Evolutionary conservation across 2,797 vertebrate genomes (phyloP).

Genomic region (Sylvia borin): DNA sequence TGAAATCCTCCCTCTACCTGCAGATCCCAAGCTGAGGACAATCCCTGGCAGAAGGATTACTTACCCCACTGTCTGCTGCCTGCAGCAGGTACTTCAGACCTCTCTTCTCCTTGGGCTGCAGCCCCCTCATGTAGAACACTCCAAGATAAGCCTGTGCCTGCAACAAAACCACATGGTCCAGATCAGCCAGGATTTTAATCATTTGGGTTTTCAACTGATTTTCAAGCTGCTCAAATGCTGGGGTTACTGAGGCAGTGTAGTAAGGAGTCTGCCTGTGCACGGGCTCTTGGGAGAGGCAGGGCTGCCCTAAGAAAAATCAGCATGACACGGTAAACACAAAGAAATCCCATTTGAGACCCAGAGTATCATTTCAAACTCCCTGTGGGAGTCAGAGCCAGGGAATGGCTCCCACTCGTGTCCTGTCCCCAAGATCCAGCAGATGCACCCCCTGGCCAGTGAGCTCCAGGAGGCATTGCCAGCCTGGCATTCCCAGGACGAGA

Average conservation of each 20-base stretch:
- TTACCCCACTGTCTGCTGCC: slow-evolving; percentile 86
- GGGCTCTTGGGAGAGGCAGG: background rate
- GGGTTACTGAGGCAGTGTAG: background rate
- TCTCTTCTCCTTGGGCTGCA: slow-evolving; percentile 72
- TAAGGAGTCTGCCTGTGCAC: background rate
- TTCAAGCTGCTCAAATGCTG: background rate
- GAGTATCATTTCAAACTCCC: background rate
- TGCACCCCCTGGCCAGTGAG: background rate
- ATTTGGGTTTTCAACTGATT: background rate
- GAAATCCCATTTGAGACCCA: background rate
- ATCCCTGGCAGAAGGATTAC: background rate
- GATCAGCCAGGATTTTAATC: background rate
- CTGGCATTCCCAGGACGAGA: background rate
- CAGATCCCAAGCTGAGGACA: background rate
- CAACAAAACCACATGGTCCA: background rate
- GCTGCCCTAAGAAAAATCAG: background rate
- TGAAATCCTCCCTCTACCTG: background rate
- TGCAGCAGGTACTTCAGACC: slow-evolving; percentile 86
- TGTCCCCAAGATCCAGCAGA: background rate
- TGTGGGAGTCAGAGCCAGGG: background rate
- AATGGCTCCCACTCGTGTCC: background rate
- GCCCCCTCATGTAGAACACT: slow-evolving; percentile 81
- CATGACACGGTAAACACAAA: background rate
- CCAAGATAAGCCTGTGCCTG: slow-evolving; percentile 93
- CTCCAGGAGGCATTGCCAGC: background rate